Evolutionary conservation across 2,888 invertebrate genomes (phyloP), one percentile per base, ranked within the genome.

Genomic region (Disparrhopalites patrizii): DNA sequence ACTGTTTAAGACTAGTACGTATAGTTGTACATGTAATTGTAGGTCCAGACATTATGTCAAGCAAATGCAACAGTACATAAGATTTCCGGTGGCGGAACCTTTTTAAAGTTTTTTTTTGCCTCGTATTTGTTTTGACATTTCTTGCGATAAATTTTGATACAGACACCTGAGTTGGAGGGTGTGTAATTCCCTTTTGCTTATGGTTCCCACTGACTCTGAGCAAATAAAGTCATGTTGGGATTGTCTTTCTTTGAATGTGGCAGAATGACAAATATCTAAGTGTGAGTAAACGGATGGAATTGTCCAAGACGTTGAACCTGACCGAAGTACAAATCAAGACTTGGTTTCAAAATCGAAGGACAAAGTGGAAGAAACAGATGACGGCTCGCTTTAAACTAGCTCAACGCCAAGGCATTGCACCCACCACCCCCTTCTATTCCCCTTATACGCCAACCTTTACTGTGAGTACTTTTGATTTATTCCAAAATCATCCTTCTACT

Each of bases 241-340:
- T n/a, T n/a, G n/a, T n/a, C n/a, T n/a, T 56, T 33, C 25, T 18
- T 50, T 54, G 52, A 58, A 28, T 57, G 56, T 77, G 77, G 10
- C 79, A 86, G 86, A 83, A 89, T 62, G 96, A 97, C 82, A 96
- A 97, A 79, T 97, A 97, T 79, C 83, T 97, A 62, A 95, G 94
- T 79, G 96, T 97, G 0, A 93, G 91, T 77, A 97, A 96, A 79
- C 83, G 97, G 62, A 89, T 94, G 88, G 94, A 96, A 76, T 82
- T 97, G 3, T 94, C 95, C 0, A 91, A 93, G 79, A 87, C 88
- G 0, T 80, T 97, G 33, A 89, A 87, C 72, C 82, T 96, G 51
- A 94, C 94, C 0, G 95, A 96, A 81, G 94, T 94, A 0, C 95
- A 96, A 81, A 94, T 96, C 73, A 96, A 96, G 79, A 95, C 95